Evolutionary conservation across 2,888 invertebrate genomes (phyloP).

Genomic region (Dolichopus griseipennis): DNA sequence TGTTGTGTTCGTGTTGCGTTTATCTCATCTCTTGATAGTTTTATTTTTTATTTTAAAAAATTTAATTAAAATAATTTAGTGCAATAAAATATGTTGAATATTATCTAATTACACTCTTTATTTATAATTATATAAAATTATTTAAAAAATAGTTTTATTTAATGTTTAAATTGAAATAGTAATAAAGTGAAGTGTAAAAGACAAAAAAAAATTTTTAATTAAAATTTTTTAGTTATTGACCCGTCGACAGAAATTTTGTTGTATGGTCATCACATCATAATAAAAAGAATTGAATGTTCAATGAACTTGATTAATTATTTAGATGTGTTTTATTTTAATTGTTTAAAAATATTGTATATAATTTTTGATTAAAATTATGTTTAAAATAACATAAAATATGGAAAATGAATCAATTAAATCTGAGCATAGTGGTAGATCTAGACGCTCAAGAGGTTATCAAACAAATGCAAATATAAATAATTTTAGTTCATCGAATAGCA

Average conservation of each 20-base stretch:
- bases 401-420: conserved; percentile 92
- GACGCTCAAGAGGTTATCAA: conserved; percentile 55
- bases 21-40: background rate
- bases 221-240: too few relatives aligned
- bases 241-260: too few relatives aligned
- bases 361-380: background rate
- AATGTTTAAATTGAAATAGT: too few relatives aligned
- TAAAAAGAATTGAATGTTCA: background rate
- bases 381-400: conserved; percentile 47
- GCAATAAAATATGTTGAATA: too few relatives aligned
- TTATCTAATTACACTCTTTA: too few relatives aligned
- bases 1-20: background rate
- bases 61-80: too few relatives aligned
- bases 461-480: conserved; percentile 32
- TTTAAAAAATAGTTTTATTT: too few relatives aligned
- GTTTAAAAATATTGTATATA: background rate
- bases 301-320: background rate
- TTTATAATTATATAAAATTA: too few relatives aligned
- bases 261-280: too few relatives aligned
- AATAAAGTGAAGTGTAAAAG: too few relatives aligned
- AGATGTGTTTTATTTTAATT: background rate
- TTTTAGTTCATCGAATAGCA: conserved; percentile 17
- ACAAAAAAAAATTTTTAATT: too few relatives aligned
- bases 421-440: conserved; percentile 76
- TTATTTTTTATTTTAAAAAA: too few relatives aligned